phyloP scores from a whole-genome alignment of 2,113 vertebrate species.

The Collichthys lucidus region DNA sequence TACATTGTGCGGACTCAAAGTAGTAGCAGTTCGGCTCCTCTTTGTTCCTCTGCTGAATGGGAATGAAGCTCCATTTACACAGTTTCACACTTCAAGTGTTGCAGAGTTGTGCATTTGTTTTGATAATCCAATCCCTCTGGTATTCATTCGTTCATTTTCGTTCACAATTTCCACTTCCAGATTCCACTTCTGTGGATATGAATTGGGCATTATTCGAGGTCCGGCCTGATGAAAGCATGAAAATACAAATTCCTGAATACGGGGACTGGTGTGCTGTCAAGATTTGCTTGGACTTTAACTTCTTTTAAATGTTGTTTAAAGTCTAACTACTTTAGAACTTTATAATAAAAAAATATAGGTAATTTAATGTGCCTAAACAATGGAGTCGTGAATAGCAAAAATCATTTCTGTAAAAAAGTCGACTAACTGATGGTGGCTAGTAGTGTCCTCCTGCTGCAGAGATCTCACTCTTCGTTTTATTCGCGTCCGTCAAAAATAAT shows the following conservation, averaged over 20 bases:
- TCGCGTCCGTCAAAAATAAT: neutral
- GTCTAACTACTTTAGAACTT: neutral
- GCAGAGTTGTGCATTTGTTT: neutral
- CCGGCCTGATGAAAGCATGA: neutral
- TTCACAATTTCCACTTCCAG: conserved; percentile 11
- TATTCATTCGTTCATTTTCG: neutral
- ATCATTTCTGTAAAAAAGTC: conserved; percentile 5
- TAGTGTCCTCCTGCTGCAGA: neutral
- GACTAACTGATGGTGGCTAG: neutral
- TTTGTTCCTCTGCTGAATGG: conserved; percentile 1
- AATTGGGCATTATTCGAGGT: neutral
- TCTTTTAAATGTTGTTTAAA: neutral
- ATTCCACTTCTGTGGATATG: neutral
- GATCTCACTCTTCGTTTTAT: conserved; percentile 9
- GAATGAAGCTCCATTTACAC: neutral
- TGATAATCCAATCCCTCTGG: neutral
- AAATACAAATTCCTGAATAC: neutral
- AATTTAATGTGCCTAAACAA: conserved; percentile 4
- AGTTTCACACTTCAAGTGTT: neutral
- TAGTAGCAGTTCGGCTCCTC: conserved; percentile 3
- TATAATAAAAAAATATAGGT: neutral
- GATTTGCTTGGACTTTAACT: neutral
- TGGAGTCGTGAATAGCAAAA: neutral
- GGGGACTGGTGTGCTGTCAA: neutral
- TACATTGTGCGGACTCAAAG: neutral